Evolutionary conservation across 2,888 invertebrate species (phyloP).

Genomic region (Drosophila helvetica): DNA sequence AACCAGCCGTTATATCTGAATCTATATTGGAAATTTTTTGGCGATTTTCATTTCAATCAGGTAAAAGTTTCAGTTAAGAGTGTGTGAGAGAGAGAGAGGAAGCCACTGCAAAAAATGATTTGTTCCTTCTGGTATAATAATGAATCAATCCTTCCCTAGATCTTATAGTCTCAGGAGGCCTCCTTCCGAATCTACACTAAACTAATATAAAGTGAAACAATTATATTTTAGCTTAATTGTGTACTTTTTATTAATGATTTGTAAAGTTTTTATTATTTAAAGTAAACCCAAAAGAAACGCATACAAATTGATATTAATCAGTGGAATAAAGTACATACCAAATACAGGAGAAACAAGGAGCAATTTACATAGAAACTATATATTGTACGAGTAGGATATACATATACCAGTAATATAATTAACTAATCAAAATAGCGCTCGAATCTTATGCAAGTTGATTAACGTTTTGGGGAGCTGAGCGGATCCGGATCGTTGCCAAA

Average conservation of each 20-base stretch:
- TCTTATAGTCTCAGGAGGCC: background rate
- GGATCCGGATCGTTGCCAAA: conserved; percentile 32
- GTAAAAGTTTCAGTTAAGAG: no score
- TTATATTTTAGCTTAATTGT: conserved; percentile 17
- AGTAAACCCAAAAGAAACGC: conserved; percentile 50
- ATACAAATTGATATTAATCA: conserved; percentile 42
- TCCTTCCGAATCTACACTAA: no score
- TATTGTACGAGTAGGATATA: conserved; percentile 38
- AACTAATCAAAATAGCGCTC: conserved; percentile 43
- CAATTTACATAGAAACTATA: conserved; percentile 55
- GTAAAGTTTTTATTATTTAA: conserved; percentile 57
- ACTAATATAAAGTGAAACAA: no score
- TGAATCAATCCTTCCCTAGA: background rate
- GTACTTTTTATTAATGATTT: conserved; percentile 40
- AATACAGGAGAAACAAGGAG: conserved; percentile 36
- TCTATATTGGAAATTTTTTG: no score
- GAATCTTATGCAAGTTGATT: conserved; percentile 23
- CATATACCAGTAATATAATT: conserved; percentile 31
- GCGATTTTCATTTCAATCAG: no score
- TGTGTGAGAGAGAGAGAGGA: no score
- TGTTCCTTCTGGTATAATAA: no score
- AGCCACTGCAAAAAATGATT: no score
- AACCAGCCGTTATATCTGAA: no score
- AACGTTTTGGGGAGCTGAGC: conserved; percentile 30
- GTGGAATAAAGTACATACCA: conserved; percentile 50